Conservation (phyloP, 1,140 invertebrate species). For the Megalopta genalis region DNA sequence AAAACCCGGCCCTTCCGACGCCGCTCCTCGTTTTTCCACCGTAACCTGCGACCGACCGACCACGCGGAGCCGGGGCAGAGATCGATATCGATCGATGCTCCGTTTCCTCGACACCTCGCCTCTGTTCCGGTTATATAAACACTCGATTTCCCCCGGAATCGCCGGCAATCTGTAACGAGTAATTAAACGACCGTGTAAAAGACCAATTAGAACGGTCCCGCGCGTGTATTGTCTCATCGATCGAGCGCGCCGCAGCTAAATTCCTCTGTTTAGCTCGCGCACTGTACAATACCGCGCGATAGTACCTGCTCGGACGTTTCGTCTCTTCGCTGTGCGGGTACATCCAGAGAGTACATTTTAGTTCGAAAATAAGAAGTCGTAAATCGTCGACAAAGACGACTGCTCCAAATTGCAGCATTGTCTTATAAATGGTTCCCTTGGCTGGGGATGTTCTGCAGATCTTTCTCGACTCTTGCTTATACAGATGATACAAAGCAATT, state of each 20-base stretch:
- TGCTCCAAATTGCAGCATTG: no score
- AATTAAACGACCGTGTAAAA: conserved; percentile 39
- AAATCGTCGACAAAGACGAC: no score
- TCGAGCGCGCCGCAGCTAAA: not conserved
- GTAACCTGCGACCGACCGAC: no score
- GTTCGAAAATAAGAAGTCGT: no score
- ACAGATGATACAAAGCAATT: not conserved
- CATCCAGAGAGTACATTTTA: no score
- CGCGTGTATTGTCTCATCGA: conserved; percentile 29
- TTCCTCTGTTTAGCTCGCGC: not conserved
- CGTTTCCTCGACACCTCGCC: not conserved
- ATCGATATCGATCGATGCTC: conserved; percentile 1
- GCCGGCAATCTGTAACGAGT: conserved; percentile 5
- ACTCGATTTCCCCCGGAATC: conserved; percentile 12
- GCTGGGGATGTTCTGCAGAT: no score
- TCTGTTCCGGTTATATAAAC: no score
- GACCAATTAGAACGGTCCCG: conserved; percentile 27
- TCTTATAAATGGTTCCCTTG: no score
- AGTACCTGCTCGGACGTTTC: no score
- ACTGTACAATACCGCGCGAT: no score
- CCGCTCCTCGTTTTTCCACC: not conserved
- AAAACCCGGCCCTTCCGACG: not conserved
- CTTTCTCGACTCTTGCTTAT: no score
- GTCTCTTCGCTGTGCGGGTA: no score
- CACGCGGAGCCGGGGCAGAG: not conserved